Evolutionary conservation across 2,113 vertebrate genomes (phyloP), one percentile per base, ranked within the genome.

Genomic region (Pedionomus torquatus): DNA sequence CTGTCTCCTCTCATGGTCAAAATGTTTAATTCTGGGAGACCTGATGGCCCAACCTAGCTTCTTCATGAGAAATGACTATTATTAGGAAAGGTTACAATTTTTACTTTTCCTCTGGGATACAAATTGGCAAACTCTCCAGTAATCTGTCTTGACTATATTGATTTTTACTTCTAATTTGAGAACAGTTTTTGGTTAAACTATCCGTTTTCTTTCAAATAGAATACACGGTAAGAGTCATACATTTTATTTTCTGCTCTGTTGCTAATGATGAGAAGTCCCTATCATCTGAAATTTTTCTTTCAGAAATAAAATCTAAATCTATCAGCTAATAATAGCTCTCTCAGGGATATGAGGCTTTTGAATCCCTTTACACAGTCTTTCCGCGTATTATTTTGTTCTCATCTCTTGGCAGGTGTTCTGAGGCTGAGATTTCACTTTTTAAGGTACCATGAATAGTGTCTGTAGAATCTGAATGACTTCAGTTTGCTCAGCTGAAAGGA

Each of bases 351-450:
- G 52, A 93, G 69, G 52, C 65, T 95, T 93, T 89, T 90, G 78
- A 94, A 89, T 92, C 66, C 68, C 51, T 87, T 95, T 92, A 69
- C 57, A 37, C 7, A 81, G 83, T 76, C 74, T 95, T 94, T 55
- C 54, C 33, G 82, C 4, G 0, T 86, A 89, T 87, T 96, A 88
- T 96, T 96, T 87, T 88, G 63, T 83, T 90, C 83, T 90, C 23
- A 51, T 87, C 92, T 87, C 91, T 88, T 95, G 93, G 91, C 94
- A 95, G 90, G 78, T 93, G 81, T 93, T 96, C 84, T 25, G 26
- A 78, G 84, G 75, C 90, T 78, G 80, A 95, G 72, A 90, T 90
- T 93, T 95, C 57, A 57, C 81, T 96, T 94, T 91, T 61, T 80
- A 75, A 95, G 83, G 70, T 72, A 76, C 51, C 15, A 11, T 70